Base-by-base conservation (phyloP, 2,888 invertebrate species). In the Cephalotes varians region DNA sequence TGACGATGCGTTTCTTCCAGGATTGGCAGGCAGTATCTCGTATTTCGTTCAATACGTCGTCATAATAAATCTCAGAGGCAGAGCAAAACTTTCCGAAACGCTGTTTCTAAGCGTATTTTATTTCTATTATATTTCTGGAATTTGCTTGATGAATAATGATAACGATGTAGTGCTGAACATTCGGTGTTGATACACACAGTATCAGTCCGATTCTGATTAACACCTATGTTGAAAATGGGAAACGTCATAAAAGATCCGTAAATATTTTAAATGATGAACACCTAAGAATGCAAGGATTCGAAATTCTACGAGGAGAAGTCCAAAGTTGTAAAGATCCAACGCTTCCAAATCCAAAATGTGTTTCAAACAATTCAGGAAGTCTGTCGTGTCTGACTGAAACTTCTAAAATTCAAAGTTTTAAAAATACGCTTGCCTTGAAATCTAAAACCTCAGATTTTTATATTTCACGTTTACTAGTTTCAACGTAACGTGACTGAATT, bases 11-110 rank as follows among this genome's bases (percentile, higher is more conserved):
- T 49, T 72, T 82, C 58, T 56, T 73, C 18, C 72, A 12, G 31
- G 37, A 71, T 79, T 44, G 77, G 37, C 81, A 72, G 82, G 82
- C 84, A 84, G 84, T 84, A 82, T 84, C 76, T 84, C 81, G 47
- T 81, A 67, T 60, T 72, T 65, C 31, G 15, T 28, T 77, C 54
- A 7, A 34, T 18, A 65, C 25, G n/a, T 51, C 49, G 31, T 76
- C 34, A 65, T 74, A 62, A 62, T 64, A 76, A 65, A 67, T 65
- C 49, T 65, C 76, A 74, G 34, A 74, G 25, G 49, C 34, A 4
- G 51, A 51, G 49, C 51, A 51, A 76, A 76, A 74, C 49, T 51
- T 67, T 49, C 28, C 37, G 25, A 37, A 28, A 76, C 51, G 28
- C 7, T 73, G 73, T 44, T 56, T 51, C 40, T 44, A 69, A 69